Percentiles rank a stretch among this genome's conserved stretches.
These are phyloP conservation scores for Heliconius nattereri DNA, from an alignment of 1,140 invertebrate genomes.

Conservation along the genomic window DNA sequence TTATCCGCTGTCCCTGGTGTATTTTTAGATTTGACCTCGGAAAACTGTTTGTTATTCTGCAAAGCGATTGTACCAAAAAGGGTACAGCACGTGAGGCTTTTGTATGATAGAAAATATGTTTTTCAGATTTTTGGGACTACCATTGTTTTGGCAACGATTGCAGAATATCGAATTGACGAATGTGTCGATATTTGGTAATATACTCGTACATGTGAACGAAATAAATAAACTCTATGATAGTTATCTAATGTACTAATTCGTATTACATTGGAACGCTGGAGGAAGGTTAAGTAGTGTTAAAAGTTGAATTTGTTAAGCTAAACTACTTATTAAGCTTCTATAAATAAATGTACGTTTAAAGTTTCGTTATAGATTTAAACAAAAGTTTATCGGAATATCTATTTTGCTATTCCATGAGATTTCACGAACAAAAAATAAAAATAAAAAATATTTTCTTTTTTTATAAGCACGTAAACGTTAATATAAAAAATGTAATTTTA, in stretches of 20 bases:
- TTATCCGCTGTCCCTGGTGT: slow-evolving; percentile 47
- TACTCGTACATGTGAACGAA: not conserved
- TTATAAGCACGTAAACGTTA: too few relatives aligned
- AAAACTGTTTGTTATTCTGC: slow-evolving; percentile 54
- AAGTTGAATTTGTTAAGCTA: not conserved
- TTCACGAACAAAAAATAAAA: too few relatives aligned
- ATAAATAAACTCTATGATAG: not conserved
- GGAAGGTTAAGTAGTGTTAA: not conserved
- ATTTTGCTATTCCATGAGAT: too few relatives aligned
- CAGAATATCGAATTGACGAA: slow-evolving; percentile 10
- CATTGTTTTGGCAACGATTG: slow-evolving; percentile 36
- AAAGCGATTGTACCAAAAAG: slow-evolving; percentile 59
- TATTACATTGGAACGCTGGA: not conserved
- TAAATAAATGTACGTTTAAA: too few relatives aligned
- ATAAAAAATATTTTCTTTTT: too few relatives aligned
- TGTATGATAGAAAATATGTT: slow-evolving; percentile 50
- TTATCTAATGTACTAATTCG: not conserved
- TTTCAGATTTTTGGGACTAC: slow-evolving; percentile 43
- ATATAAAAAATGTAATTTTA: too few relatives aligned
- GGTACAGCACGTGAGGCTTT: slow-evolving; percentile 53
- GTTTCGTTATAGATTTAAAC: too few relatives aligned
- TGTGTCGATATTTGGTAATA: slow-evolving; percentile 8
- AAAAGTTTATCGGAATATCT: too few relatives aligned
- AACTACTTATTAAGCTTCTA: too few relatives aligned
- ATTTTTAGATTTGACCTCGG: slow-evolving; percentile 60